Base-by-base conservation (phyloP, 2,113 vertebrate species). In the Plectropomus leopardus region DNA sequence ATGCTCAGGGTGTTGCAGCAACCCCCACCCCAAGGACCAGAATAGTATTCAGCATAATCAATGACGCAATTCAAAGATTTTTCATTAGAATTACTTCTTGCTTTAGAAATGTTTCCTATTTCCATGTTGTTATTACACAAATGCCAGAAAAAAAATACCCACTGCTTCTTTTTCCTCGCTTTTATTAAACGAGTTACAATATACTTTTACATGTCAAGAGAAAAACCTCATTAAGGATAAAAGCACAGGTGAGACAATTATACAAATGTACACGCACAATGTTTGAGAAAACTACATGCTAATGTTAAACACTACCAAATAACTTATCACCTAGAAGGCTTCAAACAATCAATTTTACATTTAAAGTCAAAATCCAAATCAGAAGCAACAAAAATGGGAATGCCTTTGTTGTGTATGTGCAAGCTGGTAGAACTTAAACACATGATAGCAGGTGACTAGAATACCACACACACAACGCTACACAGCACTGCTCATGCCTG, bases 141-240 rank as follows among this genome's bases (percentile, higher is more conserved):
- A 3, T 2, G 24, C 3, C 23, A 36, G 53, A 24, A 5, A 70
- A 13, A 60, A 30, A n/a, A 30, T 45, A n/a, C 2, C 48, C 11
- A 42, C 50, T 8, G 8, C 28, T 21, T 32, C 17, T n/a, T 58
- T 67, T 58, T 4, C 8, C 3, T 84, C 28, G 23, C 15, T 84
- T 88, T 88, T 86, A 88, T 84, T 86, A 75, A 86, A 86, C 7
- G 19, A 72, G 21, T 84, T 78, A 78, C 65, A 78, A 67, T 30
- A 66, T 26, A 83, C 54, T 48, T 59, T 55, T 28, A 58, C 48
- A 55, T 48, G 30, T 51, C 24, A 66, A 48, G 51, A 42, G 34
- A 14, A 63, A 76, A 71, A 50, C n/a, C 13, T 14, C 2, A 36
- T 55, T 21, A 26, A n/a, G 34, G 54, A 74, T 75, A 42, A 78